phyloP scores from a whole-genome alignment of 2,888 invertebrate genomes.

The Callyntrura guangdongensis region DNA sequence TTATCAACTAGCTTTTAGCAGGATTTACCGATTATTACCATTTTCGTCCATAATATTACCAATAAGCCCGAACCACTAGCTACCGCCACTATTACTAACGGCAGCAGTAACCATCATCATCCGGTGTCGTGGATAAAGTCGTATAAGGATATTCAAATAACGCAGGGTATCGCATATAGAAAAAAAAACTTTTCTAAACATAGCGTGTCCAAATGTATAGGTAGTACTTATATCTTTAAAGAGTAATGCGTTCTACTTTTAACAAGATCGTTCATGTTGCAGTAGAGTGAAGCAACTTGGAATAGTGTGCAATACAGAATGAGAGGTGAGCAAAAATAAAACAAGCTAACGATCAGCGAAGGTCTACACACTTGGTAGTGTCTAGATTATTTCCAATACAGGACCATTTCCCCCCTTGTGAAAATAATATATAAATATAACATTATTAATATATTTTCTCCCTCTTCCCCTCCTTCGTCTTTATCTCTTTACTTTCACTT shows the following conservation, averaged over 20 bases:
- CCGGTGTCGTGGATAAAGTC: not conserved
- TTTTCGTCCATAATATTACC: constrained; percentile 47
- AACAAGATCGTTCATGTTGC: not conserved
- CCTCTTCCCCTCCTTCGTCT: not conserved
- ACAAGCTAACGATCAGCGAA: not conserved
- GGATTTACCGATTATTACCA: constrained; percentile 61
- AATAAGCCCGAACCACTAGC: constrained; percentile 31
- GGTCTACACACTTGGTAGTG: not conserved
- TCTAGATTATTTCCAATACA: constrained; percentile 14
- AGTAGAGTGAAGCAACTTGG: not conserved
- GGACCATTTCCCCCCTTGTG: not conserved
- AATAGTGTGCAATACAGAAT: not conserved
- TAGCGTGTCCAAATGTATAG: no score
- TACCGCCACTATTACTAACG: not conserved
- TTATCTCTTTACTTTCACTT: not conserved
- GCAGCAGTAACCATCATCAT: not conserved
- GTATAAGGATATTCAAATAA: no score
- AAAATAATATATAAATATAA: constrained; percentile 10
- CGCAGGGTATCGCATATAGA: no score
- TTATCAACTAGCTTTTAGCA: constrained; percentile 63
- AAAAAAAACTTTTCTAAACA: no score
- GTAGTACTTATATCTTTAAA: constrained; percentile 9
- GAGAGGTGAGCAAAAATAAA: not conserved
- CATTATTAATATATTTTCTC: not conserved
- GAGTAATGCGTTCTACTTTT: constrained; percentile 40